Evolutionary conservation across 1,140 invertebrate species (phyloP).

Genomic region (Sipha flava): DNA sequence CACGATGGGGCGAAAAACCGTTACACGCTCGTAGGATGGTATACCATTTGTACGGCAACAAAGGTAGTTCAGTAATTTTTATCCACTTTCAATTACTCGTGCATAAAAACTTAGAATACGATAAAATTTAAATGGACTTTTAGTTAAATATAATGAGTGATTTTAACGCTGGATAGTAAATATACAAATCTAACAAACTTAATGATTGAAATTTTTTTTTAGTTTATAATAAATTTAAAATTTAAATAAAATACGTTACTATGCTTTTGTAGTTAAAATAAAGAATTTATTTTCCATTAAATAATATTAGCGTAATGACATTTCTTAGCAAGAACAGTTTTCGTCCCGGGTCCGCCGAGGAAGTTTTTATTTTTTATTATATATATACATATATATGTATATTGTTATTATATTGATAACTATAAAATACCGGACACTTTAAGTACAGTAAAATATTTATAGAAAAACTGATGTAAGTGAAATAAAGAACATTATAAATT

Average conservation of each 20-base stretch:
- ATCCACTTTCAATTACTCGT: background rate
- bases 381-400: background rate
- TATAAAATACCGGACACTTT: background rate
- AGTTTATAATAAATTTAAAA: too few relatives aligned
- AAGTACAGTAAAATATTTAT: too few relatives aligned
- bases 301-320: too few relatives aligned
- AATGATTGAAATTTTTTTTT: too few relatives aligned
- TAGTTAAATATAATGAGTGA: background rate
- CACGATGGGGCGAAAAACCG: conserved; percentile 31
- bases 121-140: background rate
- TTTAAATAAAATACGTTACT: too few relatives aligned
- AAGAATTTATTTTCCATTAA: too few relatives aligned
- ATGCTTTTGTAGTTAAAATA: too few relatives aligned
- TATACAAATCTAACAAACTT: too few relatives aligned
- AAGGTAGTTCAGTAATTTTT: background rate
- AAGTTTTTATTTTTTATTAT: too few relatives aligned
- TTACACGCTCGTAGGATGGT: background rate
- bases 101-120: background rate
- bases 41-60: background rate
- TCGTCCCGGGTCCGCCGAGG: too few relatives aligned
- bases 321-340: too few relatives aligned
- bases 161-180: background rate
- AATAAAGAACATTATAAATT: background rate
- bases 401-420: background rate
- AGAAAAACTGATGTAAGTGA: background rate